Conservation (phyloP, 2,888 invertebrate genomes). For the Pseudoips prasinana region DNA sequence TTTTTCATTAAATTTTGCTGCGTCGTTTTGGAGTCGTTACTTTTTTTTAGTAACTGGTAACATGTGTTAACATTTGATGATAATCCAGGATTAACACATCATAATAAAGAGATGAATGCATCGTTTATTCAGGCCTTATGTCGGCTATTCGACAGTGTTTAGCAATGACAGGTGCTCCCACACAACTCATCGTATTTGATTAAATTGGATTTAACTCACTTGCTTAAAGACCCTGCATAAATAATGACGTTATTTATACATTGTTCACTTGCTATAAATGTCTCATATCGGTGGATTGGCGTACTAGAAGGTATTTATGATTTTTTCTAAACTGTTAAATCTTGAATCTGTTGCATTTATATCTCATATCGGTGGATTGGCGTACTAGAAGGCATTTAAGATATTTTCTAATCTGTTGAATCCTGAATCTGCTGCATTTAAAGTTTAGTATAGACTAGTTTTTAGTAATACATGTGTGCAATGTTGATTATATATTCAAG, state of each 20-base stretch:
- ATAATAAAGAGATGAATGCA: conserved; percentile 80
- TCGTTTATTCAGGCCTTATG: conserved; percentile 78
- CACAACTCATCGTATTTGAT: conserved; percentile 65
- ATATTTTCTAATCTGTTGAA: too few relatives aligned
- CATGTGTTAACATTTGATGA: conserved; percentile 82
- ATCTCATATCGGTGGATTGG: too few relatives aligned
- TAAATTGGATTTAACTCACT: conserved; percentile 24
- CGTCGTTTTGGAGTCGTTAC: conserved; percentile 10
- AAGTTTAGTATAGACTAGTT: too few relatives aligned
- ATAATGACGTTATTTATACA: conserved; percentile 4
- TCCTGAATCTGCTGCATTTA: too few relatives aligned
- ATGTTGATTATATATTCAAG: too few relatives aligned
- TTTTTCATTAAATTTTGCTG: conserved; percentile 9
- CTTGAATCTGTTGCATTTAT: too few relatives aligned
- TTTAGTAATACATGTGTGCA: too few relatives aligned
- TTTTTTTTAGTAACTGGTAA: conserved; percentile 78
- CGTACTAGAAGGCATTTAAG: too few relatives aligned
- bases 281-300: too few relatives aligned
- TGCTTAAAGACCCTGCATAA: conserved; percentile 19
- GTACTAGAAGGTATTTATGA: too few relatives aligned
- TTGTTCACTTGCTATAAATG: too few relatives aligned
- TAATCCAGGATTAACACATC: conserved; percentile 81
- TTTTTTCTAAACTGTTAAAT: too few relatives aligned
- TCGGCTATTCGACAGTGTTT: conserved; percentile 69
- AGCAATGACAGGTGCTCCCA: conserved; percentile 71